phyloP scores from a whole-genome alignment of 2,797 vertebrate species.

The Pangasius larnaudii region DNA sequence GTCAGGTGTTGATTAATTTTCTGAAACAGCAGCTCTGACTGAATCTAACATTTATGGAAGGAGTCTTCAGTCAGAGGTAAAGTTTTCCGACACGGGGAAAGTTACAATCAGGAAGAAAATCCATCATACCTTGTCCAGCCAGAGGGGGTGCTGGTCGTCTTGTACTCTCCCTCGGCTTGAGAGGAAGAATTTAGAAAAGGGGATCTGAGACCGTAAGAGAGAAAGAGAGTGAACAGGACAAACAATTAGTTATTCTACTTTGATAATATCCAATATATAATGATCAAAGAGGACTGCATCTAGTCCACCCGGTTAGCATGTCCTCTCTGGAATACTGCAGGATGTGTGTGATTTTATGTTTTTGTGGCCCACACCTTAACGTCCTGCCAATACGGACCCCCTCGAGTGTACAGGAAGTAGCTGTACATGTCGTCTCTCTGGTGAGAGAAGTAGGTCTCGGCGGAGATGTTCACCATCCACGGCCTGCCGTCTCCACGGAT shows the following conservation, averaged over 20 bases:
- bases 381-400: constrained; percentile 97
- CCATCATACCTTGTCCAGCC: constrained; percentile 85
- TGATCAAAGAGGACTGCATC: background rate
- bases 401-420: constrained; percentile 93
- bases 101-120: background rate
- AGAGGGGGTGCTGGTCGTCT: constrained; percentile 81
- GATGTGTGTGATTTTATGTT: too few relatives aligned
- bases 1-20: background rate
- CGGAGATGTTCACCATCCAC: constrained; percentile 90
- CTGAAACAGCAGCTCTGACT: background rate
- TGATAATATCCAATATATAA: background rate
- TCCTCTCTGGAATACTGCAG: background rate
- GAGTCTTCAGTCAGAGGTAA: background rate
- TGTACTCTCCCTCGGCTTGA: constrained; percentile 88
- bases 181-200: constrained; percentile 96
- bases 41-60: background rate
- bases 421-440: constrained; percentile 87
- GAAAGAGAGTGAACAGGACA: background rate
- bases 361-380: constrained; percentile 79
- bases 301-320: background rate
- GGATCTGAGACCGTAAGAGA: constrained; percentile 78
- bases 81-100: background rate
- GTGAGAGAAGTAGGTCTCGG: constrained; percentile 82
- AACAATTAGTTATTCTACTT: background rate
- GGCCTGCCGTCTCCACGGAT: constrained; percentile 93